phyloP scores from a whole-genome alignment of 2,797 vertebrate genomes.

The Harpagifer antarcticus region DNA sequence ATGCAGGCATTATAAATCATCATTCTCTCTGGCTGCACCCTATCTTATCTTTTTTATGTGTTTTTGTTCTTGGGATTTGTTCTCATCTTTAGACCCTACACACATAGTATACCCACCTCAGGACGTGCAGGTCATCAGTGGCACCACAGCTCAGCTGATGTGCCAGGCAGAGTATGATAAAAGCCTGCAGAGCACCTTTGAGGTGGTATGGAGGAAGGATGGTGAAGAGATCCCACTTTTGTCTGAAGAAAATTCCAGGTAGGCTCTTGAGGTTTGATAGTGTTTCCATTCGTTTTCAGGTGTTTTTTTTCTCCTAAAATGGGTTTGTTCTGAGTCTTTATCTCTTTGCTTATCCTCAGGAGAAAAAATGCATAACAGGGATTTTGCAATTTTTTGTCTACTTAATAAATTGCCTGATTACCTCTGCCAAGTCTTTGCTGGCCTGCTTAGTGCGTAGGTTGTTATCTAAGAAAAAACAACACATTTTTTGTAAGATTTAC shows the following conservation, averaged over 20 bases:
- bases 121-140: constrained; percentile 83
- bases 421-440: constrained; percentile 7
- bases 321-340: neutral
- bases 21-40: neutral
- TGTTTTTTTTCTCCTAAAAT: constrained; percentile 1
- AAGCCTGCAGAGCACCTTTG: constrained; percentile 81
- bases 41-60: neutral
- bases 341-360: constrained; percentile 4
- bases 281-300: constrained; percentile 8
- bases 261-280: constrained; percentile 22
- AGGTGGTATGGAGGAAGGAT: constrained; percentile 80
- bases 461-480: neutral
- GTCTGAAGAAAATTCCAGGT: constrained; percentile 86
- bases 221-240: constrained; percentile 81
- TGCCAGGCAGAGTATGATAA: constrained; percentile 88
- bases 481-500: neutral
- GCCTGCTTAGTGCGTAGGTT: neutral
- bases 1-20: neutral
- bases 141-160: constrained; percentile 82
- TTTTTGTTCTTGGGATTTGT: neutral
- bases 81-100: constrained; percentile 87
- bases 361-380: neutral
- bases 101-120: constrained; percentile 85
- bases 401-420: constrained; percentile 10
- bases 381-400: neutral